These are phyloP conservation scores for Anguilla anguilla DNA, from an alignment of 2,797 vertebrate genomes.

Conservation along the genomic window DNA sequence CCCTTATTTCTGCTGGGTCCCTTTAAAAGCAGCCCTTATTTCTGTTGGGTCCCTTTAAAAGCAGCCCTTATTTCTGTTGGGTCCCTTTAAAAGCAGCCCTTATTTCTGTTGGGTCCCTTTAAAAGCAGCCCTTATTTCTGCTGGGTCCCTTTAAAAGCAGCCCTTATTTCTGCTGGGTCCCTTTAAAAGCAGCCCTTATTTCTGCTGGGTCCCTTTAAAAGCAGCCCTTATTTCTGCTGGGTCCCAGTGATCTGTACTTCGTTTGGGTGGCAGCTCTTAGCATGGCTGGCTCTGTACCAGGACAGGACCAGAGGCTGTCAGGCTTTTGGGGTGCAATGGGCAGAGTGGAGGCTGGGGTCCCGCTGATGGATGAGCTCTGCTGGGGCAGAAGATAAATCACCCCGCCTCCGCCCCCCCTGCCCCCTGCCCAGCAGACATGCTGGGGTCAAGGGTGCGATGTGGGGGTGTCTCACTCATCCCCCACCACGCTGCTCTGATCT, in stretches of 20 bases:
- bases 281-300: no score
- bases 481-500: conserved; percentile 40
- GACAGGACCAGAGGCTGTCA: background rate
- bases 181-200: no score
- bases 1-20: no score
- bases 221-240: background rate
- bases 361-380: background rate
- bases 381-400: background rate
- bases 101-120: no score
- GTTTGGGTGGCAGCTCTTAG: background rate
- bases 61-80: no score
- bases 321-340: background rate
- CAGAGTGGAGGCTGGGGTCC: background rate
- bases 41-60: no score
- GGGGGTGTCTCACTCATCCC: background rate
- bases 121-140: no score
- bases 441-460: conserved; percentile 10
- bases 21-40: no score
- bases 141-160: no score
- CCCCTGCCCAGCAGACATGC: background rate
- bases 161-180: no score
- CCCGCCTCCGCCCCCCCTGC: background rate
- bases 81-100: no score
- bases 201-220: no score
- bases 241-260: background rate